These are phyloP conservation scores for Bugula neritina DNA, from an alignment of 2,888 invertebrate species.

Conservation along the genomic window DNA sequence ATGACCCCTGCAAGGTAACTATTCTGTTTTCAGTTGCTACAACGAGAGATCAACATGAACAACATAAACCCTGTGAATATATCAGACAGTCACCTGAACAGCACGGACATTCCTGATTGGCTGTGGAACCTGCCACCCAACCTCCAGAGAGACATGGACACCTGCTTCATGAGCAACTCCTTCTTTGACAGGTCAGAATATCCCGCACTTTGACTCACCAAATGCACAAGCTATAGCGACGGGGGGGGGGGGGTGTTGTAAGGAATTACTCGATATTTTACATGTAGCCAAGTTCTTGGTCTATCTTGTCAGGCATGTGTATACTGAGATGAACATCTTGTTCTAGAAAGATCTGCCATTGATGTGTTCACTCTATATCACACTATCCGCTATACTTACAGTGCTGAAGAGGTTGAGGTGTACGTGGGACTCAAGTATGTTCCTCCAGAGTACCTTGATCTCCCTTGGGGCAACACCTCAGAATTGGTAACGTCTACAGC, in stretches of 20 bases:
- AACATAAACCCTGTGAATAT: neutral
- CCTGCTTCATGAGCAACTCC: conserved; percentile 23
- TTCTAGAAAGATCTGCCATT: too few species aligned
- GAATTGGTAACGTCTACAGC: neutral
- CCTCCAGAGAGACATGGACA: conserved; percentile 13
- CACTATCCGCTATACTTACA: neutral
- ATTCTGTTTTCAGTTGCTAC: neutral
- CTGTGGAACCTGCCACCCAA: conserved; percentile 2
- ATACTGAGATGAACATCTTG: too few species aligned
- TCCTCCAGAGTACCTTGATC: neutral
- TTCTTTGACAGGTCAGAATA: conserved; percentile 18
- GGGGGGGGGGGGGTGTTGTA: too few species aligned
- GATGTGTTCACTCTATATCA: too few species aligned
- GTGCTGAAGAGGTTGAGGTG: conserved; percentile 2
- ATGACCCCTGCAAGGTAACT: conserved; percentile 9
- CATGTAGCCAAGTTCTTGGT: too few species aligned
- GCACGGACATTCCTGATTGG: conserved; percentile 16
- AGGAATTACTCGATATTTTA: too few species aligned
- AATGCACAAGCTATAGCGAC: too few species aligned
- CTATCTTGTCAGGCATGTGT: too few species aligned
- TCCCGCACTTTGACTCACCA: too few species aligned
- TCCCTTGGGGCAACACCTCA: neutral
- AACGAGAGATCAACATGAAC: neutral
- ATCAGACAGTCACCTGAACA: neutral
- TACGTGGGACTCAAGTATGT: neutral